phyloP scores from a whole-genome alignment of 2,797 vertebrate genomes.

The Toxotes lorentzi region DNA sequence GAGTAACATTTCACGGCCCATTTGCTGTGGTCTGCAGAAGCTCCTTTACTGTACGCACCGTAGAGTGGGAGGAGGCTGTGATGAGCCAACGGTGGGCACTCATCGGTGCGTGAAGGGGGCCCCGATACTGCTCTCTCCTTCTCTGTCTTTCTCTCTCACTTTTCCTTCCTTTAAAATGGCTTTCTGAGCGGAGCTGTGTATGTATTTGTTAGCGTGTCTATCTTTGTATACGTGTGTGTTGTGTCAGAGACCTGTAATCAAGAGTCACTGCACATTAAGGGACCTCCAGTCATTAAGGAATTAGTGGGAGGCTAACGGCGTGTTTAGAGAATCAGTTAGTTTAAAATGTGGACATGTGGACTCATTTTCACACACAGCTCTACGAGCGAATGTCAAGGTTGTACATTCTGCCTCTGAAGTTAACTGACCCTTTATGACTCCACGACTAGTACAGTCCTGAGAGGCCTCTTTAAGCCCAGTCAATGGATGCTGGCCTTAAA shows the following conservation, averaged over 20 bases:
- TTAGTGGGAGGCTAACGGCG: conserved; percentile 79
- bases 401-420: conserved; percentile 52
- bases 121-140: conserved; percentile 40
- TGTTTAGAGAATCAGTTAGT: conserved; percentile 80
- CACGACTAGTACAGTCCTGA: conserved; percentile 15
- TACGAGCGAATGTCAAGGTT: conserved; percentile 53
- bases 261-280: conserved; percentile 76
- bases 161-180: conserved; percentile 6
- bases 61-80: conserved; percentile 57
- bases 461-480: conserved; percentile 41
- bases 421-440: conserved; percentile 60
- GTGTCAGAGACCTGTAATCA: conserved; percentile 75
- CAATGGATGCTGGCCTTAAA: conserved; percentile 12
- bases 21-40: conserved; percentile 74
- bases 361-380: conserved; percentile 63
- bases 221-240: conserved; percentile 29
- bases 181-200: not conserved
- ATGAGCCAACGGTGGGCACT: conserved; percentile 62
- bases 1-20: conserved; percentile 82
- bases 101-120: conserved; percentile 69
- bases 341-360: conserved; percentile 75
- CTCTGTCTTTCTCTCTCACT: conserved; percentile 28
- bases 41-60: conserved; percentile 69
- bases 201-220: conserved; percentile 16
- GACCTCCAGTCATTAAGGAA: conserved; percentile 76